Evolutionary conservation across 2,113 vertebrate species (phyloP).

Genomic region (Theristicus caerulescens): DNA sequence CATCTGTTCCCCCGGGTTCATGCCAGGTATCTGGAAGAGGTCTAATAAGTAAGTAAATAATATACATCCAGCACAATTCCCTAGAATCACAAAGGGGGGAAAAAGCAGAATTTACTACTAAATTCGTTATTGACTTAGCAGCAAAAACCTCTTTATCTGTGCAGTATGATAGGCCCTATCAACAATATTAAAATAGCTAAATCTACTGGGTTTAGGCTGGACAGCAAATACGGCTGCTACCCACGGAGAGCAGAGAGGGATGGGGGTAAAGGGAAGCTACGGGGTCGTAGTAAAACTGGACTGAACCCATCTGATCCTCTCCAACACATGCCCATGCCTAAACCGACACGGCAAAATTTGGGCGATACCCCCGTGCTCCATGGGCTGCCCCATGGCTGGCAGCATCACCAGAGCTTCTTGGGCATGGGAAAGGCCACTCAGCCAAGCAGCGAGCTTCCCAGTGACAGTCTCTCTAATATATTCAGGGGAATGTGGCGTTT

Average conservation of each 20-base stretch:
- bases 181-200: not conserved
- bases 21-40: constrained; percentile 3
- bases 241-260: not conserved
- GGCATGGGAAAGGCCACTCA: constrained; percentile 3
- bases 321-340: not conserved
- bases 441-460: not conserved
- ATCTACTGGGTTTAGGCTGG: not conserved
- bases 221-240: accelerated
- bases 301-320: not conserved
- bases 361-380: accelerated
- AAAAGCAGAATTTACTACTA: not conserved
- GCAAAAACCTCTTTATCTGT: not conserved
- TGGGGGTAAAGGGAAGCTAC: too few species aligned
- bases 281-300: accelerated
- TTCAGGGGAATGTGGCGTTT: constrained; percentile 57
- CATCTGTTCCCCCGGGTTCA: not conserved
- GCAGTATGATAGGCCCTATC: not conserved
- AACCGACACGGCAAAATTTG: not conserved
- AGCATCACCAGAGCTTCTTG: not conserved
- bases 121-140: not conserved
- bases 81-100: not conserved
- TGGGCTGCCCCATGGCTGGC: accelerated
- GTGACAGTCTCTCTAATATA: not conserved
- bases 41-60: constrained; percentile 53
- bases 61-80: constrained; percentile 19